A percentile compares a stretch with the other conserved stretches of the same genome.
Evolutionary conservation across 2,888 invertebrate genomes (phyloP).

Genomic region (Lithophane socia): DNA sequence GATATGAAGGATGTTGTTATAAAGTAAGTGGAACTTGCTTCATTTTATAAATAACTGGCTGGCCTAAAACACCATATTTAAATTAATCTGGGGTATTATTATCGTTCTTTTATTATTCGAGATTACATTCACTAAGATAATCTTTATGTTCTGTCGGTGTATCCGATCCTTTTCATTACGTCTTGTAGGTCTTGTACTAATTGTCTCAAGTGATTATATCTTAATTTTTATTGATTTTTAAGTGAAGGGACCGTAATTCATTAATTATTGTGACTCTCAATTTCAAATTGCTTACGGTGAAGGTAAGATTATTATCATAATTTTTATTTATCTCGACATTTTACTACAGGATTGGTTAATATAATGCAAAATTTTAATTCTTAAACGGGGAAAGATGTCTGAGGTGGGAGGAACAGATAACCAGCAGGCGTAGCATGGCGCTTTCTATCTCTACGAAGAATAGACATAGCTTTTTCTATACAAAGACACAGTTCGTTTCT

Average conservation of each 20-base stretch:
- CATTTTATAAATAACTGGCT: background rate
- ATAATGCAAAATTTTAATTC: background rate
- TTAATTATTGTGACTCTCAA: background rate
- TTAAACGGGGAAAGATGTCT: background rate
- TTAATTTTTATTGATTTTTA: background rate
- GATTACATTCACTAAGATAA: background rate
- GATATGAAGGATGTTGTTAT: conserved; percentile 92
- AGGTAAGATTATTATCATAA: background rate
- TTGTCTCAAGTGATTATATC: background rate
- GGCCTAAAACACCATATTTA: background rate
- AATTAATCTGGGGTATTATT: background rate
- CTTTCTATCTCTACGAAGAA: too few species aligned
- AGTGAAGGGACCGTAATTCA: background rate
- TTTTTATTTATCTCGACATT: background rate
- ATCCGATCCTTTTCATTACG: conserved; percentile 3
- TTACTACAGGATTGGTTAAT: background rate
- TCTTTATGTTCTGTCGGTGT: background rate
- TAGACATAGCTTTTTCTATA: too few species aligned
- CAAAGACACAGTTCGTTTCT: too few species aligned
- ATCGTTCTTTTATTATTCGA: background rate
- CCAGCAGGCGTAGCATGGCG: too few species aligned
- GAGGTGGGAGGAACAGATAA: background rate
- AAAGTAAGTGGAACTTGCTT: conserved; percentile 83
- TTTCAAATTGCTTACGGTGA: background rate
- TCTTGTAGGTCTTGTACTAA: background rate